phyloP scores from a whole-genome alignment of 2,888 invertebrate species.

The Cerceris ruficornis region DNA sequence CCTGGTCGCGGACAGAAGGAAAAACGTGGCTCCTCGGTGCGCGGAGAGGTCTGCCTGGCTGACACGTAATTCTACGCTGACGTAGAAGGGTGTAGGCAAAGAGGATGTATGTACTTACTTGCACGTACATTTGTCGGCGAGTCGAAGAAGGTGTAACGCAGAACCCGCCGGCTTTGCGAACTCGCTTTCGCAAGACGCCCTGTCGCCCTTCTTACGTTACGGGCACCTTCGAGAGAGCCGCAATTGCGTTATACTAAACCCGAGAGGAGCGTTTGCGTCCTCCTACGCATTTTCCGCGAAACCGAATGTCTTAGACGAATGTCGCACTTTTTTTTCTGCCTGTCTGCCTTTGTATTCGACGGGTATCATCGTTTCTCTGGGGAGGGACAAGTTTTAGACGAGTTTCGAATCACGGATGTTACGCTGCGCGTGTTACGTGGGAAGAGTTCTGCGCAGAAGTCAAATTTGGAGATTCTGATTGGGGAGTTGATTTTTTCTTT shows the following conservation, averaged over 20 bases:
- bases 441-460: too few species aligned
- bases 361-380: too few species aligned
- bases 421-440: too few species aligned
- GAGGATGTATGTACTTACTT: background rate
- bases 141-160: slow-evolving; percentile 42
- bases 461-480: too few species aligned
- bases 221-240: background rate
- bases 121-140: background rate
- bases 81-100: slow-evolving; percentile 21
- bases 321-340: too few species aligned
- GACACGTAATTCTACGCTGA: slow-evolving; percentile 45
- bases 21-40: background rate
- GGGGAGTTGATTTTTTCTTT: too few species aligned
- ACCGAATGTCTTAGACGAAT: background rate
- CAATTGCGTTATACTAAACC: slow-evolving; percentile 18
- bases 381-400: too few species aligned
- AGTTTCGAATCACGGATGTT: too few species aligned
- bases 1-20: background rate
- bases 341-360: too few species aligned
- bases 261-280: slow-evolving; percentile 20
- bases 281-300: slow-evolving; percentile 18
- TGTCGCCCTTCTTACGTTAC: slow-evolving; percentile 46
- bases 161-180: slow-evolving; percentile 26
- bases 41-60: background rate
- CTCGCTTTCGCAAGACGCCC: slow-evolving; percentile 41